Base-by-base conservation (phyloP, 1,140 invertebrate species). In the Drosophila sturtevanti region DNA sequence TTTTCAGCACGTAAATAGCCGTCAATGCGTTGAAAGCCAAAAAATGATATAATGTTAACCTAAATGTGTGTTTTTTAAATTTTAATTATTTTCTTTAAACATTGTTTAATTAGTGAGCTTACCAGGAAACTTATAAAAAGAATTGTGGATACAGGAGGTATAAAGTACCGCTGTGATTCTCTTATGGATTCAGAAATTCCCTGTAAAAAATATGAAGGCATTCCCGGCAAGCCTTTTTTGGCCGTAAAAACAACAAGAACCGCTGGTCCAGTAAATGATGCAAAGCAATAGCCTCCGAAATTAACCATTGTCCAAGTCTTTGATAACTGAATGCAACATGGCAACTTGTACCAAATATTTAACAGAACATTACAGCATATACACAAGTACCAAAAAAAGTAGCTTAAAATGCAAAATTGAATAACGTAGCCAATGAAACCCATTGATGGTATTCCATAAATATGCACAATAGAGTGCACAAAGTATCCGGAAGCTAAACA, bases 201-300 rank as follows among this genome's bases (percentile, higher is more conserved):
- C 38, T 91, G 90, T n/a, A 82, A 61, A 44, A 91, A 91, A 51
- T 91, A 91, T 4, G 90, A 91, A 0, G 90, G 90, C 89, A 91
- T 91, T 34, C 90, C 90, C 0, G 70, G 90, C 11, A 91, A 51
- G 5, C 90, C 89, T 16, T 91, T 91, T 62, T 90, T 79, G 4
- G 85, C 69, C 0, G 90, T 91, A 1, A 89, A 24, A 1, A 78
- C 61, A 10, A 91, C 90, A 10, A 91, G 62, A 24, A 79, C 58
- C 18, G 84, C 68, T 4, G 90, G 77, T 22, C 78, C 80, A 11
- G 56, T 62, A 16, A 81, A 75, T 2, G 89, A 69, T 2, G 85
- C 72, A 7, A 65, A 16, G 48, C 63, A 76, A 41, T 91, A 90
- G 0, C 64, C 63, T 0, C 58, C 61, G 21, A 91, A 91, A 44